These are phyloP conservation scores for Aix galericulata DNA, from an alignment of 2,113 vertebrate genomes.

Conservation along the genomic window DNA sequence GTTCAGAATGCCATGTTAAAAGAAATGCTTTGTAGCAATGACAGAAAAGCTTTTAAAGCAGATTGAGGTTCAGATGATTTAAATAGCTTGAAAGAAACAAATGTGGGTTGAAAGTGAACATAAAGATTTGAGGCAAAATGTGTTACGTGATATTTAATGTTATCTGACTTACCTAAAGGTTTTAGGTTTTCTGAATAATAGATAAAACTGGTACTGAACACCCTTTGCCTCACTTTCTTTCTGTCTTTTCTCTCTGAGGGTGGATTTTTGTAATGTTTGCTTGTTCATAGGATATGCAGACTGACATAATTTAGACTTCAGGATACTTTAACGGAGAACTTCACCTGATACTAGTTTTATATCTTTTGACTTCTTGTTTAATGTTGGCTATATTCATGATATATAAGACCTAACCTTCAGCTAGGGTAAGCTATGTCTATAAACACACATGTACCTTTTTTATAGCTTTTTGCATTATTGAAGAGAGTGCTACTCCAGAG, in stretches of 20 bases:
- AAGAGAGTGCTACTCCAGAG: not conserved
- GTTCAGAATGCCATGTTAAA: not conserved
- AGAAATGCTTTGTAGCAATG: fast-evolving
- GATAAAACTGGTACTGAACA: not conserved
- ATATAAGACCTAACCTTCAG: not conserved
- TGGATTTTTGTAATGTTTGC: not conserved
- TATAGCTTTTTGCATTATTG: not conserved
- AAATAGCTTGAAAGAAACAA: not conserved
- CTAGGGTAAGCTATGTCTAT: not conserved
- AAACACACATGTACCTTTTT: not conserved
- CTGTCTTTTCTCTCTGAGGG: not conserved
- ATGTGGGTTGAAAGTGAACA: not conserved
- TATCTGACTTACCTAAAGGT: not conserved
- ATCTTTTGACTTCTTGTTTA: not conserved
- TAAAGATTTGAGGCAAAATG: not conserved
- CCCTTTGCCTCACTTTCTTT: not conserved
- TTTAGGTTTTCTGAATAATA: not conserved
- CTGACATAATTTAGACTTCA: not conserved
- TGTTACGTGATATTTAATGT: not conserved
- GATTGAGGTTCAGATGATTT: not conserved
- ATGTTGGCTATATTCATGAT: not conserved
- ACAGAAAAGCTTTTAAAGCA: not conserved
- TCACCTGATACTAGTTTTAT: not conserved
- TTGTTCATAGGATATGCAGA: fast-evolving
- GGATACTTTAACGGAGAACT: not conserved